A percentile compares a stretch with the other conserved stretches of the same genome.
These are phyloP conservation scores for Dipodomys stephensi DNA, from an alignment of 2,113 vertebrate species.

Conservation along the genomic window DNA sequence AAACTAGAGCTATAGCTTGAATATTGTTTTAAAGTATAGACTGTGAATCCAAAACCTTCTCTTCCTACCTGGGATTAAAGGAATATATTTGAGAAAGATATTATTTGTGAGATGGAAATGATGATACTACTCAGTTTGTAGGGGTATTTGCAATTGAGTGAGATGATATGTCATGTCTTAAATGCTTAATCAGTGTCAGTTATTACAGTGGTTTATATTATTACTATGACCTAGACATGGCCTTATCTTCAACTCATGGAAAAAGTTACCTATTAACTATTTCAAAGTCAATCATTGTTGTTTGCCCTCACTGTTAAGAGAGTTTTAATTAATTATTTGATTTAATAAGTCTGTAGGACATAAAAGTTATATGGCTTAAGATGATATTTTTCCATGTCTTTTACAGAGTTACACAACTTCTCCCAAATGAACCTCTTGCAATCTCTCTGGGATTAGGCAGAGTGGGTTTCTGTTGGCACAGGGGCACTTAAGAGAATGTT, in stretches of 20 bases:
- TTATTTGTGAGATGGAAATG: not conserved
- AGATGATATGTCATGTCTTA: not conserved
- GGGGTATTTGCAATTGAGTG: not conserved
- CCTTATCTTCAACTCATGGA: not conserved
- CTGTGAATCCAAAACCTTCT: not conserved
- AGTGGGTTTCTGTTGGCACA: conserved; percentile 8
- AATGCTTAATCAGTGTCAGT: not conserved
- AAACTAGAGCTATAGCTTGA: not conserved
- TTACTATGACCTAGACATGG: not conserved
- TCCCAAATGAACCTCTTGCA: not conserved
- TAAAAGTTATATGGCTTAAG: not conserved
- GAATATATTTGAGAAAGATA: not conserved
- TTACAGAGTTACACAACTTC: not conserved
- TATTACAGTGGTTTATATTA: conserved; percentile 1
- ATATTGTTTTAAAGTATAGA: not conserved
- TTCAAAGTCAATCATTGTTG: not conserved
- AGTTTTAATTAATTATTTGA: not conserved
- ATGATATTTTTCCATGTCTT: not conserved
- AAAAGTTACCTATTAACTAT: not conserved
- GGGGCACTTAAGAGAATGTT: not conserved
- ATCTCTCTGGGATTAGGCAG: not conserved
- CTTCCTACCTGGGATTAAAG: not conserved
- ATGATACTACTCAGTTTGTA: not conserved
- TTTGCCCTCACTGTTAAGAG: not conserved
- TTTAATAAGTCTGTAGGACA: not conserved